A percentile compares a stretch with the other conserved stretches of the same genome.
Evolutionary conservation across 2,797 vertebrate species (phyloP).

Genomic region (Momotus momota): DNA sequence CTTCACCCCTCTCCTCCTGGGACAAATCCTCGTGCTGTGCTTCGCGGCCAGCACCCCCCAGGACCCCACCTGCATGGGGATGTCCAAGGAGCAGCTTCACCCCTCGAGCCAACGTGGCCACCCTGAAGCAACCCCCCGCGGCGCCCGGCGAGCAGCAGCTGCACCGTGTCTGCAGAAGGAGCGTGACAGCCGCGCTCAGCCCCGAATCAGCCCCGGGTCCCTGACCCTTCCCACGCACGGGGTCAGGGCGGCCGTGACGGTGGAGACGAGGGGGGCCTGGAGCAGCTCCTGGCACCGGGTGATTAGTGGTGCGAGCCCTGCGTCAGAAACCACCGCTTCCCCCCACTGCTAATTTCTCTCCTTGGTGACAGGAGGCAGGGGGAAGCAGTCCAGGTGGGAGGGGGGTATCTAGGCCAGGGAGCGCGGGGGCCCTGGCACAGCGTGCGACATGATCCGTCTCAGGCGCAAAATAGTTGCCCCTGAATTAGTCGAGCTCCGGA

Average conservation of each 20-base stretch:
- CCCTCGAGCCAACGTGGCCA: not conserved
- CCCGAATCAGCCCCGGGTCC: not conserved
- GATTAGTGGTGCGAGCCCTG: not conserved
- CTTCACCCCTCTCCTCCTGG: not conserved
- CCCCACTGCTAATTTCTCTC: conserved; percentile 3
- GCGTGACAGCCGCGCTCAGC: not conserved
- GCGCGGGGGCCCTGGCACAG: not conserved
- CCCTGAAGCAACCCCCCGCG: not conserved
- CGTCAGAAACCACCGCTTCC: not conserved
- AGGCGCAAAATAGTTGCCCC: not conserved
- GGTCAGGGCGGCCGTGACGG: not conserved
- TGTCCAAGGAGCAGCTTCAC: not conserved
- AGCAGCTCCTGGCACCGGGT: not conserved
- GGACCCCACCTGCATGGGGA: not conserved
- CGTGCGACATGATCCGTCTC: not conserved
- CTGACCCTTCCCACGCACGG: not conserved
- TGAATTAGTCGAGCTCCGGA: not conserved
- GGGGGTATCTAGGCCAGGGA: not conserved
- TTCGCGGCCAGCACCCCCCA: not conserved
- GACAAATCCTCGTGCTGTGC: not conserved
- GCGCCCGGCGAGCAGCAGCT: not conserved
- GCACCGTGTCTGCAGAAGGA: not conserved
- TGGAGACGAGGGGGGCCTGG: not conserved
- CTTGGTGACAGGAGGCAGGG: conserved; percentile 1
- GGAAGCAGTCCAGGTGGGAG: not conserved